These are phyloP conservation scores for Branchinecta sandiegonensis DNA, from an alignment of 2,888 invertebrate genomes.

Conservation along the genomic window DNA sequence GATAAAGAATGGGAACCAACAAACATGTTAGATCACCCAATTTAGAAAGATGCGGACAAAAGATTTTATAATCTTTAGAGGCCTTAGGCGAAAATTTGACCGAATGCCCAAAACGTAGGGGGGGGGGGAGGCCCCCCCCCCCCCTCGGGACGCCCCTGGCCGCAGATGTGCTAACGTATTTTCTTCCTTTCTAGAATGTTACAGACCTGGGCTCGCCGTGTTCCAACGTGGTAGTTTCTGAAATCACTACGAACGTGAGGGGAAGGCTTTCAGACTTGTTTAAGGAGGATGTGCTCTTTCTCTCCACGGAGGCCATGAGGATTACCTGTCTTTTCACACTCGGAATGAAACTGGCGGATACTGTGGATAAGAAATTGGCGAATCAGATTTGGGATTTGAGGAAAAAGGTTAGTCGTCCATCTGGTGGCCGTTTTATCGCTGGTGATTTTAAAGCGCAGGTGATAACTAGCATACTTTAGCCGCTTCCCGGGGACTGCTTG, in stretches of 20 bases:
- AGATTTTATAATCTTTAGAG: too few relatives aligned
- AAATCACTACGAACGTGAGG: neutral
- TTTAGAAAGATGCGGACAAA: too few relatives aligned
- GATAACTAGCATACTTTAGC: too few relatives aligned
- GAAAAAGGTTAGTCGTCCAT: neutral
- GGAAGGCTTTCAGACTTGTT: neutral
- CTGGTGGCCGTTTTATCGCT: too few relatives aligned
- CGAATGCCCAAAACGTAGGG: too few relatives aligned
- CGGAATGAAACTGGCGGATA: neutral
- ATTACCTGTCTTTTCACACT: conserved; percentile 1
- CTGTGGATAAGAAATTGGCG: neutral
- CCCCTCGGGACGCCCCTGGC: too few relatives aligned
- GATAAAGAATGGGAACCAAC: too few relatives aligned
- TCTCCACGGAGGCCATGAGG: neutral
- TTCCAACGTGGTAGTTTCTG: conserved; percentile 12
- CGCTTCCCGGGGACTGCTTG: too few relatives aligned
- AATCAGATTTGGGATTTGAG: conserved; percentile 3
- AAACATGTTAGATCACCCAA: too few relatives aligned
- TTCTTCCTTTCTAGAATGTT: neutral
- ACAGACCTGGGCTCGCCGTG: neutral
- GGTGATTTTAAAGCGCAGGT: too few relatives aligned
- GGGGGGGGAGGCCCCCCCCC: too few relatives aligned
- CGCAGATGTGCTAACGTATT: neutral
- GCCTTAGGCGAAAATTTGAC: too few relatives aligned
- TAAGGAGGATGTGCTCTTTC: neutral